Conservation (phyloP, 2,113 vertebrate species). For the Donacobius atricapilla region DNA sequence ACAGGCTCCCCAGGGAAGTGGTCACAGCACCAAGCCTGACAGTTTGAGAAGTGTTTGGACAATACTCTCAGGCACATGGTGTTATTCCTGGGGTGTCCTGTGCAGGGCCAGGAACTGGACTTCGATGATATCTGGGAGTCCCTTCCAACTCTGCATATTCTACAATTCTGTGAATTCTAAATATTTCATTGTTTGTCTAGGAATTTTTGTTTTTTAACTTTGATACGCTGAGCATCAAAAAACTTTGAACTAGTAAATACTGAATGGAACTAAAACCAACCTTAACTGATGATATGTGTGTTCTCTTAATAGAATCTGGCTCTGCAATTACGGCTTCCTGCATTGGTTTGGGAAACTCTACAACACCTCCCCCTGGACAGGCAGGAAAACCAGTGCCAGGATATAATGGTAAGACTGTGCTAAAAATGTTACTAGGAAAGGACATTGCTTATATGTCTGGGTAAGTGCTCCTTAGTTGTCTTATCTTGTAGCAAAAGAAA, state of each 20-base stretch:
- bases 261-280: not conserved
- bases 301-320: constrained; percentile 83
- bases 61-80: not conserved
- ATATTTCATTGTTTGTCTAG: not conserved
- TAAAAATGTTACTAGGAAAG: not conserved
- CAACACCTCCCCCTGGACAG: constrained; percentile 88
- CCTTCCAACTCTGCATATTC: not conserved
- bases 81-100: not conserved
- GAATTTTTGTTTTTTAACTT: not conserved
- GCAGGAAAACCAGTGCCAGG: constrained; percentile 92
- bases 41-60: not conserved
- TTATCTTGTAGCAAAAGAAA: not conserved
- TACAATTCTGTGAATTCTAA: not conserved
- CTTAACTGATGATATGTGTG: not conserved
- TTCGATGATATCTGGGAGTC: not conserved
- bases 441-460: not conserved
- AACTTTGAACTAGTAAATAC: not conserved
- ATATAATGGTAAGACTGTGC: constrained; percentile 84
- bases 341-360: constrained; percentile 85
- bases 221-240: not conserved
- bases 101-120: not conserved
- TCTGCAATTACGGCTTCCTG: constrained; percentile 92
- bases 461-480: not conserved
- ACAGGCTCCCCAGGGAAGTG: not conserved
- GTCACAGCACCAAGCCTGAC: not conserved